A percentile compares a stretch with the other conserved stretches of the same genome.
These are phyloP conservation scores for Corythaeola cristata DNA, from an alignment of 2,113 vertebrate species.

Conservation along the genomic window DNA sequence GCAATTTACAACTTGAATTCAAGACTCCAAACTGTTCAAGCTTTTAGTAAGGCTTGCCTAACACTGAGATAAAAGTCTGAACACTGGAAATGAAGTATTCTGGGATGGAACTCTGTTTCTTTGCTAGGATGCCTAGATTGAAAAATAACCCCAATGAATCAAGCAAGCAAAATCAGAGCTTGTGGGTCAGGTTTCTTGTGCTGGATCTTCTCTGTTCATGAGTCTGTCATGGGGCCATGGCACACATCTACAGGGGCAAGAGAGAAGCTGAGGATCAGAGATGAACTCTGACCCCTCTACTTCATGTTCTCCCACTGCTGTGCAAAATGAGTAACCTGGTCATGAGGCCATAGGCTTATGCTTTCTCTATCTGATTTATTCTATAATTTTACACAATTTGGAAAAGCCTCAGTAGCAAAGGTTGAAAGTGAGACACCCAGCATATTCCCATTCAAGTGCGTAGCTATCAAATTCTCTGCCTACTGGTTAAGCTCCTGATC, in stretches of 20 bases:
- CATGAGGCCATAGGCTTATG: not conserved
- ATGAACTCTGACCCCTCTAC: not conserved
- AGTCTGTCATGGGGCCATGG: not conserved
- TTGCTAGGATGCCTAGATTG: not conserved
- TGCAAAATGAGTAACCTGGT: not conserved
- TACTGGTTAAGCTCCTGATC: not conserved
- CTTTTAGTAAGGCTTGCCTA: not conserved
- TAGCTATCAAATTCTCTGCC: not conserved
- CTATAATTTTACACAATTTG: not conserved
- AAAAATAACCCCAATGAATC: not conserved
- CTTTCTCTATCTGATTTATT: not conserved
- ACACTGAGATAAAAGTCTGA: not conserved
- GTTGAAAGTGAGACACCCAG: not conserved
- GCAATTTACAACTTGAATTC: conserved; percentile 26
- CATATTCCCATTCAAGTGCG: not conserved
- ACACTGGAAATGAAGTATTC: not conserved
- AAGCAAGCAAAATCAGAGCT: not conserved
- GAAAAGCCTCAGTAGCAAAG: not conserved
- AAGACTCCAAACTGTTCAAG: not conserved
- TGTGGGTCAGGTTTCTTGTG: not conserved
- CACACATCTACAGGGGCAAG: not conserved
- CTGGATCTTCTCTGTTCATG: not conserved
- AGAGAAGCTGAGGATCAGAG: not conserved
- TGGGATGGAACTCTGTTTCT: not conserved
- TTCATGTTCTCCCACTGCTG: not conserved